These are phyloP conservation scores for Agapornis canus DNA, from an alignment of 2,797 vertebrate genomes.

Conservation along the genomic window DNA sequence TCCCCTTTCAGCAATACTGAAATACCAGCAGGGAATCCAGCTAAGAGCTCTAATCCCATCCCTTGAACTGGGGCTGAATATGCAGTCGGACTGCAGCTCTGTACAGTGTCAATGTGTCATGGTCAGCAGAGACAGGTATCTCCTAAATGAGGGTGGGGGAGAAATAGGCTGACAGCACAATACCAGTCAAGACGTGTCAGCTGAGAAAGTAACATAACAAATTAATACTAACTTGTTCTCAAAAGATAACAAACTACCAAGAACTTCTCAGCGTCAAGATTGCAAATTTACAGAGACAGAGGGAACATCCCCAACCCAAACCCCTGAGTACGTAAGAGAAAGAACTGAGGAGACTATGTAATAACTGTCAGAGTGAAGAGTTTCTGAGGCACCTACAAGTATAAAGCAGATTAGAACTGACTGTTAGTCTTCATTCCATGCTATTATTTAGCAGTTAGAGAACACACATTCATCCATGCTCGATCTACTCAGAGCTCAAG, in stretches of 20 bases:
- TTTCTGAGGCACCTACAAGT: neutral
- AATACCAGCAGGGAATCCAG: neutral
- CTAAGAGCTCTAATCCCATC: neutral
- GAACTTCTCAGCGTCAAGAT: neutral
- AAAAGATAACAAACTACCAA: neutral
- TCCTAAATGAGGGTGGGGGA: neutral
- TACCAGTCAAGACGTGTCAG: neutral
- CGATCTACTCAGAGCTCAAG: neutral
- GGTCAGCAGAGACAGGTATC: rapidly evolving
- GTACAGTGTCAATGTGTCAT: neutral
- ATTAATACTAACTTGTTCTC: neutral
- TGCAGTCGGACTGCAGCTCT: neutral
- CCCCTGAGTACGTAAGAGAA: neutral
- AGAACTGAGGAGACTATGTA: neutral
- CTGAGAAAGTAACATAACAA: neutral
- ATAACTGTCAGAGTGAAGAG: neutral
- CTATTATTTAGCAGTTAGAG: neutral
- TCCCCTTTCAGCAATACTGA: neutral
- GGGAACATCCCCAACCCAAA: neutral
- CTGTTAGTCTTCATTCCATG: neutral
- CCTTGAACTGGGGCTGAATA: neutral
- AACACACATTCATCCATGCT: neutral
- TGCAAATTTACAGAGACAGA: neutral
- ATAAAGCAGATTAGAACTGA: neutral
- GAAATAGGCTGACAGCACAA: neutral